phyloP scores from a whole-genome alignment of 2,888 invertebrate species.

The Papilio elwesi region DNA sequence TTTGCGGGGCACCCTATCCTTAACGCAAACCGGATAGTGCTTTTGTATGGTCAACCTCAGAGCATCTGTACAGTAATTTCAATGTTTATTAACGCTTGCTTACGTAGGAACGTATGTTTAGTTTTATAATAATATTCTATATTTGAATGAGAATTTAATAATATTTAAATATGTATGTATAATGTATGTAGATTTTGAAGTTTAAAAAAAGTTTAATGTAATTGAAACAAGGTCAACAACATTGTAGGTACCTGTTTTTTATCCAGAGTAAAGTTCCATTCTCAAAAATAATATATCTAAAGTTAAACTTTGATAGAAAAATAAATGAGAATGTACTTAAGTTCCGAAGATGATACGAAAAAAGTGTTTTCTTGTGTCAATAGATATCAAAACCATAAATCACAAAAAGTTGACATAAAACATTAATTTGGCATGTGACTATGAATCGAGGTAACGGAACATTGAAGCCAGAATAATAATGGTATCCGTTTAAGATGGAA shows the following conservation, averaged over 20 bases:
- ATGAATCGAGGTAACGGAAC: constrained; percentile 25
- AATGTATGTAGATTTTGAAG: no score
- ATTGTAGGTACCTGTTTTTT: no score
- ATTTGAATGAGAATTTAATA: not conserved
- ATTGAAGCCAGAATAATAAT: constrained; percentile 30
- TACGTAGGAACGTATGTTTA: not conserved
- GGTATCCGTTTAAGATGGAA: constrained; percentile 35
- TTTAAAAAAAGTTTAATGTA: no score
- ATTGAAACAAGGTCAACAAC: no score
- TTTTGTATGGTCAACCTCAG: constrained; percentile 3
- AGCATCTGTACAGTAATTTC: constrained; percentile 2
- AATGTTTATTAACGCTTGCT: constrained; percentile 13
- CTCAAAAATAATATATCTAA: not conserved
- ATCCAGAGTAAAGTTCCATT: not conserved
- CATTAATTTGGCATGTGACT: constrained; percentile 6
- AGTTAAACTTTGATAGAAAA: no score
- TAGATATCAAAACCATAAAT: constrained; percentile 2
- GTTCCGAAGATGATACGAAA: not conserved
- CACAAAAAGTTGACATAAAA: constrained; percentile 10
- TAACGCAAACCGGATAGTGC: constrained; percentile 29
- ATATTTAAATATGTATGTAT: no score
- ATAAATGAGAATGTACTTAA: not conserved
- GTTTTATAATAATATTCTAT: not conserved
- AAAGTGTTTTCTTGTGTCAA: not conserved
- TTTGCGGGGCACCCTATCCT: constrained; percentile 12